Conservation (phyloP, 2,888 invertebrate species). For the Clusia tigrina region DNA sequence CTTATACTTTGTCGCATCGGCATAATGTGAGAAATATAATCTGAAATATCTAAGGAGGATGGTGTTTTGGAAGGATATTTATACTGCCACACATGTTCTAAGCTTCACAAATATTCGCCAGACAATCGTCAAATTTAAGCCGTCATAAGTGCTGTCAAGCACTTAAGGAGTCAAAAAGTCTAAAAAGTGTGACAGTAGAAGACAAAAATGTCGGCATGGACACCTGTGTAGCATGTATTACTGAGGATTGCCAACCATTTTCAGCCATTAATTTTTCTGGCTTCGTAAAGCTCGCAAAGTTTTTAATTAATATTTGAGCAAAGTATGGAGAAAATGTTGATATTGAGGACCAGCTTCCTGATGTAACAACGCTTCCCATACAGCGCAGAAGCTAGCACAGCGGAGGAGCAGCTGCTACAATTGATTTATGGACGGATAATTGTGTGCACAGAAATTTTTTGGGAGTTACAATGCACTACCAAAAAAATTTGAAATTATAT, state of each 20-base stretch:
- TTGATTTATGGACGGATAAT: conserved; percentile 18
- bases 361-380: conserved; percentile 31
- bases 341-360: conserved; percentile 31
- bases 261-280: conserved; percentile 28
- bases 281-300: conserved; percentile 28
- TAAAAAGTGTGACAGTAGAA: conserved; percentile 23
- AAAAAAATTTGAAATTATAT: conserved; percentile 13
- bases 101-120: conserved; percentile 25
- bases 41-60: conserved; percentile 30
- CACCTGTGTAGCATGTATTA: conserved; percentile 29
- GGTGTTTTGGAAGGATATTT: conserved; percentile 28
- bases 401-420: conserved; percentile 27
- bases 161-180: conserved; percentile 24
- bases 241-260: conserved; percentile 33
- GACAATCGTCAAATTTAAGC: conserved; percentile 29
- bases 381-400: conserved; percentile 27
- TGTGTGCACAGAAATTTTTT: conserved; percentile 12
- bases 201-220: conserved; percentile 26
- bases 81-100: conserved; percentile 26
- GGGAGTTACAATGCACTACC: conserved; percentile 11
- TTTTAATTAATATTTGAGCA: conserved; percentile 30
- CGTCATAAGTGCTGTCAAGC: conserved; percentile 32
- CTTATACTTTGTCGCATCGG: conserved; percentile 13
- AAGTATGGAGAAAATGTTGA: conserved; percentile 29
- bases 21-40: conserved; percentile 25